Evolutionary conservation across 1,140 invertebrate species (phyloP), one percentile per base, ranked within the genome.

Genomic region (Drosophila varians): DNA sequence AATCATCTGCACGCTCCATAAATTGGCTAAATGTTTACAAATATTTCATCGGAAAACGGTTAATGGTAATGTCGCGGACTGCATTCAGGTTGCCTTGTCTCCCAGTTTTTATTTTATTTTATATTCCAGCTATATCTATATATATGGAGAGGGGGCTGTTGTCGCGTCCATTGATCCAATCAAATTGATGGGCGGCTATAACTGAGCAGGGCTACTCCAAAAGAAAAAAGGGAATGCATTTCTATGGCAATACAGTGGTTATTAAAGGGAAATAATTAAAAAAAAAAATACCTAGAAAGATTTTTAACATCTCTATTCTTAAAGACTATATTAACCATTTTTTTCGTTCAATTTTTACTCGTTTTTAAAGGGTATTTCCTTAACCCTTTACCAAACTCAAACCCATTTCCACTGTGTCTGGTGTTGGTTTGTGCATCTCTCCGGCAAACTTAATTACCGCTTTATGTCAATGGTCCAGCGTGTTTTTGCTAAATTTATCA

Each of bases 401-500:
- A 65, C 62, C 38, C 49, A 26, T 34, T 31, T 7, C 18, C 36
- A 21, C 28, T 45, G 28, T 56, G 9, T 55, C 18, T 34, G 40
- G 46, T 70, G 64, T 45, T 73, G 70, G 48, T 73, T 72, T 65
- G 47, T 74, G 71, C 70, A 65, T 74, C 70, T 74, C 60, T 56
- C 46, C 68, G 66, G 83, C 83, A 87, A 87, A 89, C 86, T 89
- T 89, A 89, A 89, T 89, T 89, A 89, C 86, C 86, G 80, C 87
- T 89, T 89, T 86, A 89, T 89, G 86, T 78, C 86, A 89, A 78
- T 86, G 86, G 80, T 71, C 80, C 86, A 89, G 76, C 86, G 83
- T 89, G 86, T 89, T 89, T 89, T 89, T 77, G 79, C 77, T 80
- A 89, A 89, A 89, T 89, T 89, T 89, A 89, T 89, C 86, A 89